A percentile compares a stretch with the other conserved stretches of the same genome.
Evolutionary conservation across 2,113 vertebrate genomes (phyloP).

Genomic region (Aegotheles bennettii): DNA sequence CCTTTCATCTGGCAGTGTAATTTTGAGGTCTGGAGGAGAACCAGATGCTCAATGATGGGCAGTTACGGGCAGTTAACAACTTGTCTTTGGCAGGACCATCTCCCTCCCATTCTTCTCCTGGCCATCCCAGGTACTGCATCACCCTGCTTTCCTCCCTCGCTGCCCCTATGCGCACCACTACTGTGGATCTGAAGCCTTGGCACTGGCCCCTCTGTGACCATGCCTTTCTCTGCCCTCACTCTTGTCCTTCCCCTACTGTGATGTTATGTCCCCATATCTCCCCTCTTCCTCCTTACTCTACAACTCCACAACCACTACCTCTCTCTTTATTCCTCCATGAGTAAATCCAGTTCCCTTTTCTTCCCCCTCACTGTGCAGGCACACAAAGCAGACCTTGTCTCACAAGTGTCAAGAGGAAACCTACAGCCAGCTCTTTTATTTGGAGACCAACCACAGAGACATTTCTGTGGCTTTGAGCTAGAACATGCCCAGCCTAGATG

Average conservation of each 20-base stretch:
- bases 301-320: not conserved
- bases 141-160: not conserved
- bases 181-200: not conserved
- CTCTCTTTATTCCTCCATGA: not conserved
- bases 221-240: rapidly evolving
- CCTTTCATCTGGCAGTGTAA: rapidly evolving
- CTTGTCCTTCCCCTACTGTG: not conserved
- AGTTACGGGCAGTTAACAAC: not conserved
- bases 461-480: not conserved
- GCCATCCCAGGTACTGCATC: not conserved
- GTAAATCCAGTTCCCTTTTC: not conserved
- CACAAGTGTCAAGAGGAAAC: not conserved
- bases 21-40: not conserved
- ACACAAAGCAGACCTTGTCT: slow-evolving; percentile 5
- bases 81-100: not conserved
- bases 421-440: not conserved
- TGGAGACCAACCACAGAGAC: not conserved
- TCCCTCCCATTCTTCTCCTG: not conserved
- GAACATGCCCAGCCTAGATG: not conserved
- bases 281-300: not conserved
- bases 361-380: not conserved
- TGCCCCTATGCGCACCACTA: not conserved
- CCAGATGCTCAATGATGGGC: rapidly evolving
- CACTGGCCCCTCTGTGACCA: rapidly evolving
- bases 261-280: not conserved